phyloP scores from a whole-genome alignment of 2,888 invertebrate species.

The Drosophila macrospina region DNA sequence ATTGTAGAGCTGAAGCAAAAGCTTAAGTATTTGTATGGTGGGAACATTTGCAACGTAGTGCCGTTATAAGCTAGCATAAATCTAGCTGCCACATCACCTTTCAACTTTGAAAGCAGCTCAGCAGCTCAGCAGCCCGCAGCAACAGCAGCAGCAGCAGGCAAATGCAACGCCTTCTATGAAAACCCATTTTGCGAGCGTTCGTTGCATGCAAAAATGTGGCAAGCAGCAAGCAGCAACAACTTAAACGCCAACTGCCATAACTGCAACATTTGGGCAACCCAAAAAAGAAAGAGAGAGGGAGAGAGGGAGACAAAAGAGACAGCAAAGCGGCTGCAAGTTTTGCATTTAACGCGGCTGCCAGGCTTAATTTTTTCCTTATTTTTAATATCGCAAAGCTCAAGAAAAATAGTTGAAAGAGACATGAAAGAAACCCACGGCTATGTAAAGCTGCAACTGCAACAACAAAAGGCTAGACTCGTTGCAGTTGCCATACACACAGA shows the following conservation, averaged over 20 bases:
- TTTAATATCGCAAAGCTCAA: constrained; percentile 70
- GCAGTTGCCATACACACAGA: constrained; percentile 44
- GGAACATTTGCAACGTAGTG: constrained; percentile 23
- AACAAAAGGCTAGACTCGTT: constrained; percentile 55
- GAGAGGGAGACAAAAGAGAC: constrained; percentile 3
- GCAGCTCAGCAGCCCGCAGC: constrained; percentile 62
- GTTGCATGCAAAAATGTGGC: constrained; percentile 77
- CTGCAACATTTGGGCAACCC: constrained; percentile 64
- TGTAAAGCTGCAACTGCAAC: constrained; percentile 52
- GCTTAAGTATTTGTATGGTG: constrained; percentile 10
- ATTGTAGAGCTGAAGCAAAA: background rate
- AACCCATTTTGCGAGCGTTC: constrained; percentile 62
- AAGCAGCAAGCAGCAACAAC: constrained; percentile 39
- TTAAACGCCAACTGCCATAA: constrained; percentile 46
- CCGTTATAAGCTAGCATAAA: constrained; percentile 46
- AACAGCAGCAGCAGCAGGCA: constrained; percentile 32
- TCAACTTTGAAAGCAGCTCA: constrained; percentile 54
- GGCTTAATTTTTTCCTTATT: constrained; percentile 75
- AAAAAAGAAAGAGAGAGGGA: constrained; percentile 16
- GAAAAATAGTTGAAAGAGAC: constrained; percentile 50
- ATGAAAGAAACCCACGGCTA: constrained; percentile 76
- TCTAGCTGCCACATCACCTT: constrained; percentile 63
- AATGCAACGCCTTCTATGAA: constrained; percentile 71
- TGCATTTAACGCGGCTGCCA: constrained; percentile 82
- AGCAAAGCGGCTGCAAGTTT: constrained; percentile 76